These are phyloP conservation scores for Eurytoma californica DNA, from an alignment of 2,888 invertebrate genomes.

Conservation along the genomic window DNA sequence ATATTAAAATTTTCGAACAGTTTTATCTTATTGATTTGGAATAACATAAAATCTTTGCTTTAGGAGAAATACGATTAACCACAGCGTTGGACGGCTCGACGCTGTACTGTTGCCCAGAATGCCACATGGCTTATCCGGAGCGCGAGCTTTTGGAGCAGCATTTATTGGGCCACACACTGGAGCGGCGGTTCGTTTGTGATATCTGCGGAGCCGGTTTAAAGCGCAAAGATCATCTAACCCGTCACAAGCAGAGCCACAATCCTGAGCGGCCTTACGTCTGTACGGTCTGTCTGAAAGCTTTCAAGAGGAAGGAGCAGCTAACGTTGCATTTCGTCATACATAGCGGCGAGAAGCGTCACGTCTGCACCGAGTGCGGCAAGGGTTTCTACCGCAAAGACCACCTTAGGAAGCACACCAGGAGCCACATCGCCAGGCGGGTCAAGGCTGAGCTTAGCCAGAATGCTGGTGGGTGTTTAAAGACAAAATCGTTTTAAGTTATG, in stretches of 20 bases:
- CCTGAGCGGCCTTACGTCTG: constrained; percentile 92
- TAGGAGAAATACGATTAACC: constrained; percentile 53
- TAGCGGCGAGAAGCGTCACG: constrained; percentile 90
- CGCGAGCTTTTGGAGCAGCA: constrained; percentile 89
- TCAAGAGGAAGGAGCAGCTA: constrained; percentile 92
- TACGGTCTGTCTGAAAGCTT: constrained; percentile 90
- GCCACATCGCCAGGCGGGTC: constrained; percentile 85
- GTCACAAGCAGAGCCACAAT: constrained; percentile 92
- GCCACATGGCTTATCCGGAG: constrained; percentile 93
- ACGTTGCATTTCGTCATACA: constrained; percentile 93
- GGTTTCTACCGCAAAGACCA: constrained; percentile 93
- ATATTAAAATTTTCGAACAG: no score
- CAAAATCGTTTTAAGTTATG: no score
- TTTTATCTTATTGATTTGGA: no score
- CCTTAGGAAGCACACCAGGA: constrained; percentile 88
- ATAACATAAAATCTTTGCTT: background rate
- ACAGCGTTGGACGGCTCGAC: constrained; percentile 87
- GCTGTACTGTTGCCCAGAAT: constrained; percentile 90
- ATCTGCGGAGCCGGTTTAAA: constrained; percentile 92
- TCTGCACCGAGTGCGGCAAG: constrained; percentile 92
- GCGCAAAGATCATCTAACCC: constrained; percentile 89
- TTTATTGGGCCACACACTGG: constrained; percentile 90
- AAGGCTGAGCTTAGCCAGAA: constrained; percentile 90
- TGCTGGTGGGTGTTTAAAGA: constrained; percentile 68
- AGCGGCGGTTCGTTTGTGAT: constrained; percentile 90